Conservation (phyloP, 2,888 invertebrate species). For the Leucozona laternaria region DNA sequence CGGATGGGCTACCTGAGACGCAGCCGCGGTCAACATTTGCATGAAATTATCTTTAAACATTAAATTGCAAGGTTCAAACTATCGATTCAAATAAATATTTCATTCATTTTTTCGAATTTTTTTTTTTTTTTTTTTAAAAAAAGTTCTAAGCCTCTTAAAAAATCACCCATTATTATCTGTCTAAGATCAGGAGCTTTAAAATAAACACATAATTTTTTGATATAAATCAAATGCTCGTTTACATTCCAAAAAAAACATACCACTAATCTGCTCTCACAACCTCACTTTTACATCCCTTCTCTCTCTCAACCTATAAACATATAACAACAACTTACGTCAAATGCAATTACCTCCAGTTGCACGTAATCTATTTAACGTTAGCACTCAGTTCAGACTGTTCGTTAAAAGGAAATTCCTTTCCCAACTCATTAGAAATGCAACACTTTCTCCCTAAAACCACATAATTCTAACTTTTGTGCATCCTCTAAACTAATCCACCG, state of each 20-base stretch:
- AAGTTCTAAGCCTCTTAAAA: too few relatives aligned
- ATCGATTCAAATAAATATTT: too few relatives aligned
- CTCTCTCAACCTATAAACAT: not conserved
- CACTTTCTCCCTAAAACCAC: conserved; percentile 65
- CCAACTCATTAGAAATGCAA: conserved; percentile 72
- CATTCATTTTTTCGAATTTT: too few relatives aligned
- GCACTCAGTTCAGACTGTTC: conserved; percentile 32
- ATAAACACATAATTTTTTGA: too few relatives aligned
- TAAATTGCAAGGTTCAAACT: too few relatives aligned
- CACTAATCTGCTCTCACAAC: not conserved
- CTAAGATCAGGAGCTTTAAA: too few relatives aligned
- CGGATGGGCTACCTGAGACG: too few relatives aligned
- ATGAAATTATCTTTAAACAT: too few relatives aligned
- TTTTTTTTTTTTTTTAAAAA: too few relatives aligned
- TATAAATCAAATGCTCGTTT: too few relatives aligned
- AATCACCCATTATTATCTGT: too few relatives aligned
- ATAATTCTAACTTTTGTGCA: conserved; percentile 69
- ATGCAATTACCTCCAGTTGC: conserved; percentile 61
- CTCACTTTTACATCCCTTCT: not conserved
- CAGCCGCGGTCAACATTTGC: too few relatives aligned
- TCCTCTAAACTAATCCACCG: conserved; percentile 67
- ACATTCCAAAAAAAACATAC: not conserved
- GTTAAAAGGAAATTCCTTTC: conserved; percentile 13
- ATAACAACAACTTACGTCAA: conserved; percentile 47
- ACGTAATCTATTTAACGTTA: conserved; percentile 72